Conservation (phyloP, 2,888 invertebrate genomes). For the Nyleta sp. region DNA sequence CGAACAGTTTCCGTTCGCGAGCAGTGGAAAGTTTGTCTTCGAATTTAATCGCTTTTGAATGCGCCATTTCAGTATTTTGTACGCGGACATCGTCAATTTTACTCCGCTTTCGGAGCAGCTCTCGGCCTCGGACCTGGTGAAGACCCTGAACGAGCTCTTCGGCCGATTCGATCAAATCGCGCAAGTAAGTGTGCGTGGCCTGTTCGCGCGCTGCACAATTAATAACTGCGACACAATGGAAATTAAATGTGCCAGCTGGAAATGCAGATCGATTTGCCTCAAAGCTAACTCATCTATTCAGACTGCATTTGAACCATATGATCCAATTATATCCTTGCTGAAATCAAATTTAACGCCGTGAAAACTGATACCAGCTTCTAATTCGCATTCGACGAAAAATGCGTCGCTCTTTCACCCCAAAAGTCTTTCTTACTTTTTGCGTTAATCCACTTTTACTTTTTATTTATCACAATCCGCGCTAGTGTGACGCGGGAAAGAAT, state of each 20-base stretch:
- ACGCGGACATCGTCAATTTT: conserved; percentile 99
- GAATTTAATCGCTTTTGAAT: neutral
- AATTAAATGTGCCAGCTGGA: conserved; percentile 23
- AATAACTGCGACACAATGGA: conserved; percentile 9
- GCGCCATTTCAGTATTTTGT: conserved; percentile 88
- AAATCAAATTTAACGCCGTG: conserved; percentile 31
- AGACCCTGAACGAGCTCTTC: conserved; percentile 97
- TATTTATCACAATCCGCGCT: neutral
- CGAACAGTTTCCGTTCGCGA: too few relatives aligned
- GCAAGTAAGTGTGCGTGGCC: conserved; percentile 92
- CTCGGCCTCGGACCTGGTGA: conserved; percentile 96
- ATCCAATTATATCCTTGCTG: conserved; percentile 27
- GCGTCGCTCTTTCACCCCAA: neutral
- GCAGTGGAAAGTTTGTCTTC: too few relatives aligned
- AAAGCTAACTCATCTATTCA: conserved; percentile 33
- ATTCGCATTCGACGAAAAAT: neutral
- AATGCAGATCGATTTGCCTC: conserved; percentile 39
- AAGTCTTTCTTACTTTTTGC: neutral
- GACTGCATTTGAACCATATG: conserved; percentile 21
- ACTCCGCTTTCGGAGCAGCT: conserved; percentile 97
- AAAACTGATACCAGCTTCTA: conserved; percentile 25
- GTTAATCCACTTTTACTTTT: too few relatives aligned
- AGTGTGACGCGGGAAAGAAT: too few relatives aligned
- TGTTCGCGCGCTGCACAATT: conserved; percentile 2
- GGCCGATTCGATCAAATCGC: conserved; percentile 99